Conservation (phyloP, 1,140 invertebrate genomes). For the Elysia chlorotica region DNA sequence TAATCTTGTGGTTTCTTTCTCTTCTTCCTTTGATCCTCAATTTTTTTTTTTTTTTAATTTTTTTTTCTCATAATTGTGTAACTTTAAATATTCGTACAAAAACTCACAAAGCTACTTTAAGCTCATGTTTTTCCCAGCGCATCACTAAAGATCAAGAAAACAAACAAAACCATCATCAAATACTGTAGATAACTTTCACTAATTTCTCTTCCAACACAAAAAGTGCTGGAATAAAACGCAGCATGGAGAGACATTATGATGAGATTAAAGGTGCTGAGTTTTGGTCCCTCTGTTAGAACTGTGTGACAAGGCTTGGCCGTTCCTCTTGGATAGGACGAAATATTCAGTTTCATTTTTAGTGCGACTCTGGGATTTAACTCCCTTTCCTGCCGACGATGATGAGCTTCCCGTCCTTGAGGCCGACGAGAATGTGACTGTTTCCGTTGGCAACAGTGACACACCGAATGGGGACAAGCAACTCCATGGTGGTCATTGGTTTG, state of each 20-base stretch:
- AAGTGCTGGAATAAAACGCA: too few relatives aligned
- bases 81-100: too few relatives aligned
- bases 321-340: not conserved
- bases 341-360: too few relatives aligned
- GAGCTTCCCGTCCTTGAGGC: constrained; percentile 69
- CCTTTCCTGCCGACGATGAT: constrained; percentile 65
- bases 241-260: not conserved
- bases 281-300: not conserved
- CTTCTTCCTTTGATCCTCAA: too few relatives aligned
- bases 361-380: constrained; percentile 6
- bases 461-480: constrained; percentile 68
- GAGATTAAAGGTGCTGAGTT: not conserved
- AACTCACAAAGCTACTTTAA: too few relatives aligned
- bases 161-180: not conserved
- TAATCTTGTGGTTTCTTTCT: too few relatives aligned
- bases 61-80: too few relatives aligned
- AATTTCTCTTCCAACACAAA: not conserved
- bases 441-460: constrained; percentile 67
- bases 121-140: too few relatives aligned
- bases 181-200: not conserved
- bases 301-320: not conserved
- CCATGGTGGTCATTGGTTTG: constrained; percentile 58
- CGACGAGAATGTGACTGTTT: constrained; percentile 69
- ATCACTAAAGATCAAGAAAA: too few relatives aligned
- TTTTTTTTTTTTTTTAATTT: too few relatives aligned